phyloP scores from a whole-genome alignment of 2,888 invertebrate genomes.

The Thymelicus sylvestris region DNA sequence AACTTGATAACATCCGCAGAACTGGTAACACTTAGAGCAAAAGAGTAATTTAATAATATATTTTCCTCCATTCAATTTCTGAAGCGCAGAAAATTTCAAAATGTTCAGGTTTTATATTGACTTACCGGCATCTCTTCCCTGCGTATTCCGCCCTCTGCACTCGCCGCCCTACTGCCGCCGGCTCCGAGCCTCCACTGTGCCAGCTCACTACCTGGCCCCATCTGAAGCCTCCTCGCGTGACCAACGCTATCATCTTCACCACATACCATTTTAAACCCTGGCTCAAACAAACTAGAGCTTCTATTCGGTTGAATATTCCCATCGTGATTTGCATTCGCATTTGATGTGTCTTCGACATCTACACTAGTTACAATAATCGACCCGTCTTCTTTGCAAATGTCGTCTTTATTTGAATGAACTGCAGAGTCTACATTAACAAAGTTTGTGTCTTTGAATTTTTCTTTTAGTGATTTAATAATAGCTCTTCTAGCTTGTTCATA shows the following conservation, averaged over 20 bases:
- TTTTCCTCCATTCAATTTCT: not conserved
- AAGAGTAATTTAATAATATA: not conserved
- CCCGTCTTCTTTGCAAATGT: conserved; percentile 57
- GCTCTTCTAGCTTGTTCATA: conserved; percentile 71
- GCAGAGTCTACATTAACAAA: conserved; percentile 55
- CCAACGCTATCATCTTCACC: conserved; percentile 54
- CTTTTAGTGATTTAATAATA: conserved; percentile 76
- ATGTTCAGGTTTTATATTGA: conserved; percentile 38
- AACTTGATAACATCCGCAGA: too few species aligned
- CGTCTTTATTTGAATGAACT: conserved; percentile 56
- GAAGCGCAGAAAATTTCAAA: too few species aligned
- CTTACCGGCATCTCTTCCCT: conserved; percentile 76
- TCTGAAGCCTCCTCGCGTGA: conserved; percentile 77
- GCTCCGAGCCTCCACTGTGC: conserved; percentile 74
- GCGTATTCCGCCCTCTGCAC: conserved; percentile 71
- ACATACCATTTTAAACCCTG: conserved; percentile 58
- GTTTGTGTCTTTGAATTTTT: conserved; percentile 61
- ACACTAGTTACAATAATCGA: conserved; percentile 69
- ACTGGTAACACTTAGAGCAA: too few species aligned
- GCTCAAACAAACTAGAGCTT: conserved; percentile 47
- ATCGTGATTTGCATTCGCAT: conserved; percentile 70
- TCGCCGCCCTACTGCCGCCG: conserved; percentile 73
- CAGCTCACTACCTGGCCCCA: conserved; percentile 78
- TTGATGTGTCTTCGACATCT: conserved; percentile 77
- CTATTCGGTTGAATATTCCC: conserved; percentile 47